phyloP scores from a whole-genome alignment of 2,888 invertebrate species.

The Allophyes oxyacanthae region DNA sequence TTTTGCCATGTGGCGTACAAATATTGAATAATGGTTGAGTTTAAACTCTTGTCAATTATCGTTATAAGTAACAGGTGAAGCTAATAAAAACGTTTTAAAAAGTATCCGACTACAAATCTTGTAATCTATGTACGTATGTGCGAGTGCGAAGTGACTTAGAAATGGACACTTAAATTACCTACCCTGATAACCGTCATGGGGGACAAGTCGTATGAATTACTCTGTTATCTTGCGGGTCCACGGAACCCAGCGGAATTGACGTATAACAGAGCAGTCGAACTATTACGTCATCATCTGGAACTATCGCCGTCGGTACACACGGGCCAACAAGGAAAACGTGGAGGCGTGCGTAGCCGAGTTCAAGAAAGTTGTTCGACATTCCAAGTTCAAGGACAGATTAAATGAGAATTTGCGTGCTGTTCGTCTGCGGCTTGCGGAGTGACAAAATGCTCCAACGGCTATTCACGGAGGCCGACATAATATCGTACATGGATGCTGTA shows the following conservation, averaged over 20 bases:
- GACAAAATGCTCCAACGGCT: constrained; percentile 30
- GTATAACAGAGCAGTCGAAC: constrained; percentile 1
- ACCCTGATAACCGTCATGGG: constrained; percentile 42
- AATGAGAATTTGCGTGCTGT: constrained; percentile 27
- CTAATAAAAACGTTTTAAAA: too few relatives aligned
- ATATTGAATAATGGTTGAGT: too few relatives aligned
- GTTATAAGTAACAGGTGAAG: too few relatives aligned
- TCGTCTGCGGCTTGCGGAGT: constrained; percentile 31
- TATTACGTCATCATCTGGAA: constrained; percentile 4
- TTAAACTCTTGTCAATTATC: too few relatives aligned
- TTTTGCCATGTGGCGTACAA: too few relatives aligned
- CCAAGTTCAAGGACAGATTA: constrained; percentile 1
- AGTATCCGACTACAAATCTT: too few relatives aligned
- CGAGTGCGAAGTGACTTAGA: too few relatives aligned
- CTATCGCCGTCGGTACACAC: constrained; percentile 3
- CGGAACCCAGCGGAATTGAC: constrained; percentile 29
- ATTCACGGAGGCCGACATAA: constrained; percentile 15
- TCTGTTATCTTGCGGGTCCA: constrained; percentile 34
- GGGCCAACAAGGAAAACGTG: constrained; percentile 1
- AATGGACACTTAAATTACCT: constrained; percentile 42
- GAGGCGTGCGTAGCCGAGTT: constrained; percentile 9
- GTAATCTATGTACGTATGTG: too few relatives aligned
- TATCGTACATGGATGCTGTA: constrained; percentile 3
- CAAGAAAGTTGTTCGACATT: constrained; percentile 21
- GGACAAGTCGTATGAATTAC: constrained; percentile 38